Conservation (phyloP, 2,113 vertebrate genomes). For the Pseudorasbora parva region DNA sequence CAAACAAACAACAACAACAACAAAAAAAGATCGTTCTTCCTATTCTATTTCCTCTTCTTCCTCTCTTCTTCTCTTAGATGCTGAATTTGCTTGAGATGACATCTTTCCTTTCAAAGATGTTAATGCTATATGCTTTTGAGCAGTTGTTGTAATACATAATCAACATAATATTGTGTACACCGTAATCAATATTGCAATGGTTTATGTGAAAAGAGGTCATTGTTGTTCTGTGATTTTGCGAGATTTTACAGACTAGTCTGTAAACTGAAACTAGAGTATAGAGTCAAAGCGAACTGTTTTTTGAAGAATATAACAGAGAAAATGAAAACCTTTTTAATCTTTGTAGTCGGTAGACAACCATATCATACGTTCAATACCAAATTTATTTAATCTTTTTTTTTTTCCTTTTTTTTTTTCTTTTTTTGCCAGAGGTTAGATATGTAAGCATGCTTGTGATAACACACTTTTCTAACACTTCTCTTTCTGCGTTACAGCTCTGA, state of each 20-base stretch:
- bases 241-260: conserved; percentile 4
- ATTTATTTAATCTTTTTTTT: not conserved
- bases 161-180: not conserved
- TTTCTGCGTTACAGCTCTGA: conserved; percentile 25
- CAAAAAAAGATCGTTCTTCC: conserved; percentile 21
- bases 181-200: conserved; percentile 23
- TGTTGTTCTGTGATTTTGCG: conserved; percentile 7
- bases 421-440: not conserved
- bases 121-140: conserved; percentile 9
- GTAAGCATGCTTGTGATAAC: conserved; percentile 29
- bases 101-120: conserved; percentile 2
- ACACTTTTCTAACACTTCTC: conserved; percentile 26
- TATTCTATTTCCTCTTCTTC: conserved; percentile 9
- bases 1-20: not conserved
- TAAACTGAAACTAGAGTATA: conserved; percentile 2
- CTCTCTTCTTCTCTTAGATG: conserved; percentile 1
- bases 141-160: not conserved
- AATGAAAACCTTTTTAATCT: not conserved
- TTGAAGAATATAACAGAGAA: conserved; percentile 18
- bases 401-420: not conserved
- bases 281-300: not conserved
- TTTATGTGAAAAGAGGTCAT: conserved; percentile 22
- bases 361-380: conserved; percentile 27
- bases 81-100: conserved; percentile 18
- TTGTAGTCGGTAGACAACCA: conserved; percentile 25